Evolutionary conservation across 2,113 vertebrate genomes (phyloP), one percentile per base, ranked within the genome.

Genomic region (Ochotona curzoniae): DNA sequence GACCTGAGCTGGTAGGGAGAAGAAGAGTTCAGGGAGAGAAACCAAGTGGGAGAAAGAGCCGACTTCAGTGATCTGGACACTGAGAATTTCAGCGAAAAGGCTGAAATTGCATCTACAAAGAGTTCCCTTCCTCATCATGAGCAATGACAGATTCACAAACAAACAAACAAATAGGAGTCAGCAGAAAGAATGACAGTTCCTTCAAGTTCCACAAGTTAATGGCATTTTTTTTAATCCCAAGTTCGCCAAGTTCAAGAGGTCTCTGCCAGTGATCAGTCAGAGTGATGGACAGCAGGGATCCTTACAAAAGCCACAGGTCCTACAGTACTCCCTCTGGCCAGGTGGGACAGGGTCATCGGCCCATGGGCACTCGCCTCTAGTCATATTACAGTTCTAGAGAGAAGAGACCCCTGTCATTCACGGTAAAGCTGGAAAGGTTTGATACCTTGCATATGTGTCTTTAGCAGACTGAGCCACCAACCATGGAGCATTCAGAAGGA

Each of bases 101-200:
- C 91, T 79, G 61, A 93, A 89, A 87, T 32, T 80, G 10, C 35
- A 63, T n/a, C 79, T 44, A 83, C 66, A 25, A 47, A 91, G 89
- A 80, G 44, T 30, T 79, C 35, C 11, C 32, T 80, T 92, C 64
- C 23, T 51, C 64, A n/a, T 86, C 60, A 17, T 14, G 26, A 82
- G 84, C 30, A 74, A 87, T 18, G 49, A 64, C 78, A n/a, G 23
- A 86, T 67, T 88, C 71, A 44, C 38, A 44, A 44, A 44, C 38
- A 44, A 44, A 44, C 80, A 66, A 32, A 83, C 32, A 79, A 75
- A 54, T 79, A 44, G 38, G 60, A 92, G 18, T 83, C 89, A 93
- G 67, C 86, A 82, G 80, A 94, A 94, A 87, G 66, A 84, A 87
- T 67, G 83, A 89, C 92, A 93, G 83, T 71, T 84, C 49, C 57